Conservation (phyloP, 2,113 vertebrate species). For the Coregonus clupeaformis region DNA sequence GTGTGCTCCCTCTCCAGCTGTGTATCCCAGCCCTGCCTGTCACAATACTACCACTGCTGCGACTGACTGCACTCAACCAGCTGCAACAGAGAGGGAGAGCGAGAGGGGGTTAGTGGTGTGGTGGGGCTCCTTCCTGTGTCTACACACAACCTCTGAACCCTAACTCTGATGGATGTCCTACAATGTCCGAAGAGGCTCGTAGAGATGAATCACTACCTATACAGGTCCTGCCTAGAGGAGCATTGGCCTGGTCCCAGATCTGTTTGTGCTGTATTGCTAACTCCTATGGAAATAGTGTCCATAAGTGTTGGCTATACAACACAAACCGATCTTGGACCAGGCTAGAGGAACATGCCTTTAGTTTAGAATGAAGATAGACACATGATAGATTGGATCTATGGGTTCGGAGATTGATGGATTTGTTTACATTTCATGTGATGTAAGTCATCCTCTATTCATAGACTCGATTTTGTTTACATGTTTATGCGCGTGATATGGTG, state of each 20-base stretch:
- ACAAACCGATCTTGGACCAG: background rate
- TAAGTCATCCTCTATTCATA: background rate
- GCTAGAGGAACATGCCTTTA: background rate
- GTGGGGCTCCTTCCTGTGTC: background rate
- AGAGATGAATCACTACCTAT: no score
- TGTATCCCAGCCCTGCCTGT: background rate
- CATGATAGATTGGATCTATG: background rate
- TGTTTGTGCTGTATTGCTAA: no score
- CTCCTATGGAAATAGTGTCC: no score
- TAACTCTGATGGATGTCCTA: background rate
- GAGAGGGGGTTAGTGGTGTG: background rate
- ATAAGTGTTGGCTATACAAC: no score
- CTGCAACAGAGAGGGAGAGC: conserved; percentile 5
- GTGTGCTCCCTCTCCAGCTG: background rate
- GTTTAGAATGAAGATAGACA: background rate
- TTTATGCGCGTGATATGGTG: conserved; percentile 25
- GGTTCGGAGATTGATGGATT: background rate
- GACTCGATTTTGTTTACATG: conserved; percentile 14
- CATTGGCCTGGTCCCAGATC: no score
- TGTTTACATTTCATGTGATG: background rate
- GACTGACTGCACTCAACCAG: background rate
- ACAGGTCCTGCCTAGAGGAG: no score
- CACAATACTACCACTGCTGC: background rate
- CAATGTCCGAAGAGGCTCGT: conserved; percentile 21
- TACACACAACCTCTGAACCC: conserved; percentile 31